Conservation (phyloP, 1,140 invertebrate genomes). For the Drosophila nasuta region DNA sequence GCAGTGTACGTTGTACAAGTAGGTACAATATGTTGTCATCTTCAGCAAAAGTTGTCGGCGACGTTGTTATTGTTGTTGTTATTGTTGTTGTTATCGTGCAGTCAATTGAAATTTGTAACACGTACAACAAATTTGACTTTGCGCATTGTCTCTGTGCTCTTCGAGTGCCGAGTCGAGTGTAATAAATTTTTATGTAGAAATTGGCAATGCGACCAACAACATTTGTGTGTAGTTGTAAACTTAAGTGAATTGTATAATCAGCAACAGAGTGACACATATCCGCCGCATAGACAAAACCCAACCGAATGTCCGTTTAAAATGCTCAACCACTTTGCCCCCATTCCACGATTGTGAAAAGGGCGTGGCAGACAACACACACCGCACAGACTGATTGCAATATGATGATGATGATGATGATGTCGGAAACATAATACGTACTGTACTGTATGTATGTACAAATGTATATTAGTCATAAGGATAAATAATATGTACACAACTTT, state of each 20-base stretch:
- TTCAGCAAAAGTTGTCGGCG: conserved; percentile 16
- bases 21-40: conserved; percentile 21
- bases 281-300: conserved; percentile 38
- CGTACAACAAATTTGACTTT: conserved; percentile 56
- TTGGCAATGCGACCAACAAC: conserved; percentile 55
- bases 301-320: conserved; percentile 20
- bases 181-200: conserved; percentile 58
- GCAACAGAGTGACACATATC: conserved; percentile 56
- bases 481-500: conserved; percentile 24
- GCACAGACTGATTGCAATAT: conserved; percentile 34
- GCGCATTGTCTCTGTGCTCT: conserved; percentile 35
- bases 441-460: too few relatives aligned
- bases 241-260: conserved; percentile 62
- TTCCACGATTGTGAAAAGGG: conserved; percentile 20
- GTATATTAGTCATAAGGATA: conserved; percentile 56
- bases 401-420: background rate
- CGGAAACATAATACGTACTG: conserved; percentile 44
- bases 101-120: conserved; percentile 59
- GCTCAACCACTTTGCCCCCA: conserved; percentile 11
- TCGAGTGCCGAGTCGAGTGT: conserved; percentile 15
- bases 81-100: conserved; percentile 35
- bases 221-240: conserved; percentile 13
- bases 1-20: background rate
- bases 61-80: conserved; percentile 13
- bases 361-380: conserved; percentile 20